Base-by-base conservation (phyloP, 2,113 vertebrate genomes). In the Peromyscus californicus region DNA sequence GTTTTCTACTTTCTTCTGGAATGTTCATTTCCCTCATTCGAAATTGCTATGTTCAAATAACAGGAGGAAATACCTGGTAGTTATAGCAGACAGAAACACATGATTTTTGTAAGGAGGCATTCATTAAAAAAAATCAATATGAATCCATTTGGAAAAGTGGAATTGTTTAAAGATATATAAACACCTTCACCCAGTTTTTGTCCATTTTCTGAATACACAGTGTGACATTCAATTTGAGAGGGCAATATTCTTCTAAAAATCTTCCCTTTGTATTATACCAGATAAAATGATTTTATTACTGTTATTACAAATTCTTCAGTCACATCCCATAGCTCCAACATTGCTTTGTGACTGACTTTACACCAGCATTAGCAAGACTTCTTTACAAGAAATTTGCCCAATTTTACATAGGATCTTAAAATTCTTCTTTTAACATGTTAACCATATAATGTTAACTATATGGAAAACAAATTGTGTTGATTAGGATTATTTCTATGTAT, bases 41-140 rank as follows among this genome's bases (percentile, higher is more conserved):
- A 93, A 12, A 80, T 76, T 94, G 76, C 97, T 98, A 94, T 96
- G 94, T 89, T 95, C 98, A 99, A 99, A 99, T 98, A 99, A 97
- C 86, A 96, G 95, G 98, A 99, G 99, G 98, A 98, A 98, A 96
- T 98, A 97, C 98, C 95, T 98, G 97, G 97, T 96, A 97, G 87
- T 91, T 98, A 90, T 97, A 99, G 98, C 97, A 98, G 98, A 98
- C 97, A 99, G 98, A 98, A 99, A 98, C 95, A 98, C 95, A 98
- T 98, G 98, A 98, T 98, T 96, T 98, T 99, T 86, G 29, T 79
- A 45, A 98, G 97, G 92, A 98, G 97, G 91, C 92, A 98, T 98
- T 99, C 97, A 95, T 96, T n/a, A n/a, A 98, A 98, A 98, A 98
- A 99, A 87, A 87, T 99, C 99, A 99, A 99, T 99, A 98, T 84